Conservation (phyloP, 1,140 invertebrate genomes). For the Calycopis cecrops region DNA sequence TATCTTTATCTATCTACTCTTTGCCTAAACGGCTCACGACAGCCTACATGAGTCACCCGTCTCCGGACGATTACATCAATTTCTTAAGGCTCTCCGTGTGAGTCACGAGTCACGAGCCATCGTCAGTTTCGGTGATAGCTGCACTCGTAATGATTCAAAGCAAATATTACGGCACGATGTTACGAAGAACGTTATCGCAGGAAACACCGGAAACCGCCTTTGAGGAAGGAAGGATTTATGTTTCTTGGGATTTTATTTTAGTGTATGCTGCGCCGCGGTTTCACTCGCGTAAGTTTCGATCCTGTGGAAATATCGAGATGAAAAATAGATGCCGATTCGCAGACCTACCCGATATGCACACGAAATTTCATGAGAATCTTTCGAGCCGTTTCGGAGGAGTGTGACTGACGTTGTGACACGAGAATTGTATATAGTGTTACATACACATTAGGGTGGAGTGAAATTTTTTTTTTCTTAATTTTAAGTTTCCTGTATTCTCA, state of each 20-base stretch:
- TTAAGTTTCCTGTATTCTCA: too few relatives aligned
- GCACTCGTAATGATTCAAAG: neutral
- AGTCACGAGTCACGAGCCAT: neutral
- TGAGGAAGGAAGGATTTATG: neutral
- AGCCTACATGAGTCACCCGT: neutral
- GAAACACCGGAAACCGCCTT: neutral
- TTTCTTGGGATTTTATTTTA: neutral
- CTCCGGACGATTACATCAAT: conserved; percentile 43
- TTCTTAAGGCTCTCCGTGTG: conserved; percentile 32
- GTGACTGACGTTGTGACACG: too few relatives aligned
- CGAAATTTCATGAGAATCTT: too few relatives aligned
- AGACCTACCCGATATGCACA: too few relatives aligned
- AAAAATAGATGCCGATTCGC: too few relatives aligned
- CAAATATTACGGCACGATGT: neutral
- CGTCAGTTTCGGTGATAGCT: neutral
- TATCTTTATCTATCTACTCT: neutral
- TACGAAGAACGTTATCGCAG: neutral
- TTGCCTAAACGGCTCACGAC: neutral
- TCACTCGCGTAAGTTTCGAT: too few relatives aligned
- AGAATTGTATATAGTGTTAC: too few relatives aligned
- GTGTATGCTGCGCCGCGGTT: too few relatives aligned
- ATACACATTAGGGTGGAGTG: too few relatives aligned
- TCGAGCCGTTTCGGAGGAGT: too few relatives aligned
- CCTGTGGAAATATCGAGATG: too few relatives aligned
- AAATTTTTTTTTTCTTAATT: too few relatives aligned